A percentile compares a stretch with the other conserved stretches of the same genome.
Evolutionary conservation across 2,113 vertebrate species (phyloP).

Genomic region (Oreocharis arfaki): DNA sequence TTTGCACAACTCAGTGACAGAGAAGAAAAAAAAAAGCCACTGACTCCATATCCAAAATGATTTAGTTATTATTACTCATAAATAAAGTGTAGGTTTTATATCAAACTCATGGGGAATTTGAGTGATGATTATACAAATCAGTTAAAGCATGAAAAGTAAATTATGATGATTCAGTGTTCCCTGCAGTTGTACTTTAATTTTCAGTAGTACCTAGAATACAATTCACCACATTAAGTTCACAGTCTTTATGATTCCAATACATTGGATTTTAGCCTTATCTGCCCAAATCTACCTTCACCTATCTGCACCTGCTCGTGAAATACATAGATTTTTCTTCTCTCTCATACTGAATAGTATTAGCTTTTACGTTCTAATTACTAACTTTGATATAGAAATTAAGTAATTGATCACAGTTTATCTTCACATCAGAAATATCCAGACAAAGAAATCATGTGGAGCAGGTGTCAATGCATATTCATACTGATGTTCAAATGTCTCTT

Average conservation of each 20-base stretch:
- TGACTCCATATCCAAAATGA: background rate
- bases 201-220: background rate
- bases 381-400: background rate
- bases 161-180: background rate
- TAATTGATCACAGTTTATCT: background rate
- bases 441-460: background rate
- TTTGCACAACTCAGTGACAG: background rate
- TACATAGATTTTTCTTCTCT: rapidly evolving
- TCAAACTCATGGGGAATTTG: background rate
- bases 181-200: background rate
- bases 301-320: background rate
- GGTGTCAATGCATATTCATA: background rate
- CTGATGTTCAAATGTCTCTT: background rate
- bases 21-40: background rate
- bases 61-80: background rate
- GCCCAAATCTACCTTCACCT: background rate
- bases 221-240: background rate
- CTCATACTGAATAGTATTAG: background rate
- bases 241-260: background rate
- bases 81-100: background rate
- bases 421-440: background rate
- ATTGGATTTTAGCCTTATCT: background rate
- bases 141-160: background rate
- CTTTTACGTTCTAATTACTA: background rate
- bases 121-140: background rate